These are phyloP conservation scores for Sinhomidia bicolor DNA, from an alignment of 2,888 invertebrate species.

Conservation along the genomic window DNA sequence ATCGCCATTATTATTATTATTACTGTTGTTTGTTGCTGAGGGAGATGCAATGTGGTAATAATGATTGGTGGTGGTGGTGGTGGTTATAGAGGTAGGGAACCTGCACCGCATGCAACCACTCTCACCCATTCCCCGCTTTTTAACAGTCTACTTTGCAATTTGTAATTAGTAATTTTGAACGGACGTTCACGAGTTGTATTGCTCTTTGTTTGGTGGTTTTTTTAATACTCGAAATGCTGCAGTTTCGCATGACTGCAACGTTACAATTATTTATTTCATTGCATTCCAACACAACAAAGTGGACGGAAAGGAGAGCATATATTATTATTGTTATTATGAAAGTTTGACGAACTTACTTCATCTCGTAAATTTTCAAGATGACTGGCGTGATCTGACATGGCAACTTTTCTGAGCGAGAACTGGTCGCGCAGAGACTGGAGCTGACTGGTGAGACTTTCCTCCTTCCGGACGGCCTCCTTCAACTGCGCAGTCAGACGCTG, in stretches of 20 bases:
- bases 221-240: background rate
- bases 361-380: slow-evolving; percentile 93
- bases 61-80: background rate
- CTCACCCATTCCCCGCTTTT: too few relatives aligned
- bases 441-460: slow-evolving; percentile 90
- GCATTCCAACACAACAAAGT: too few relatives aligned
- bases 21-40: too few relatives aligned
- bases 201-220: background rate
- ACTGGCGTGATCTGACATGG: slow-evolving; percentile 93
- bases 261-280: background rate
- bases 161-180: background rate
- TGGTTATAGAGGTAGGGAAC: too few relatives aligned
- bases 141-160: background rate
- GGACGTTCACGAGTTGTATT: background rate
- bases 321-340: too few relatives aligned
- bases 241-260: background rate
- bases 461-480: slow-evolving; percentile 88
- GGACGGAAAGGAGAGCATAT: too few relatives aligned
- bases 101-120: too few relatives aligned
- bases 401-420: slow-evolving; percentile 89
- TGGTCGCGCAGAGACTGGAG: slow-evolving; percentile 92
- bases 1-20: background rate
- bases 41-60: background rate
- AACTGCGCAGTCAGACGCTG: slow-evolving; percentile 92
- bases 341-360: slow-evolving; percentile 88